phyloP scores from a whole-genome alignment of 2,888 invertebrate species.

The Doris montereyensis region DNA sequence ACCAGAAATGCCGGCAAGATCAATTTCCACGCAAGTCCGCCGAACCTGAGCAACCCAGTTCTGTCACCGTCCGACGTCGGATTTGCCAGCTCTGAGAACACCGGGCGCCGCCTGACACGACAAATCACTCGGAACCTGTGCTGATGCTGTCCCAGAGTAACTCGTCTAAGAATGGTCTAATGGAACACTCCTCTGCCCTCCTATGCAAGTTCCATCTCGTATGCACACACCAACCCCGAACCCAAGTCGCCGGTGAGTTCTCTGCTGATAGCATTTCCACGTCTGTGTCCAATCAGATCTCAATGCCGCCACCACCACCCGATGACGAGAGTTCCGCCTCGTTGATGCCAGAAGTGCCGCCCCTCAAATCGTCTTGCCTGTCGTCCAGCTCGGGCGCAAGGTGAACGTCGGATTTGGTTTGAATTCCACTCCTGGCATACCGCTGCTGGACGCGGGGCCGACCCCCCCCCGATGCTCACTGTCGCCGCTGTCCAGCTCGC shows the following conservation, averaged over 20 bases:
- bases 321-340: too few species aligned
- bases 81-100: conserved; percentile 36
- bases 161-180: too few species aligned
- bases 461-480: conserved; percentile 26
- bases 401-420: not conserved
- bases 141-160: not conserved
- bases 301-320: too few species aligned
- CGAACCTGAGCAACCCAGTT: conserved; percentile 33
- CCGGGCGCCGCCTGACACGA: conserved; percentile 32
- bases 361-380: not conserved
- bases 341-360: too few species aligned
- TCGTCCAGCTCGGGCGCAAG: not conserved
- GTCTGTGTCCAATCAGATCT: too few species aligned
- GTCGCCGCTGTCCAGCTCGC: conserved; percentile 14
- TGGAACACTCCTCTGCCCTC: not conserved
- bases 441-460: not conserved
- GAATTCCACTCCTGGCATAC: too few species aligned
- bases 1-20: conserved; percentile 40
- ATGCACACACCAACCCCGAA: conserved; percentile 4
- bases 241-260: not conserved
- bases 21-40: conserved; percentile 32
- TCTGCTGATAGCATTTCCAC: not conserved
- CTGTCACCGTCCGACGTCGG: conserved; percentile 42
- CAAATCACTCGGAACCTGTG: not conserved
- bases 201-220: not conserved